Evolutionary conservation across 2,113 vertebrate species (phyloP).

Genomic region (Phaethornis superciliosus): DNA sequence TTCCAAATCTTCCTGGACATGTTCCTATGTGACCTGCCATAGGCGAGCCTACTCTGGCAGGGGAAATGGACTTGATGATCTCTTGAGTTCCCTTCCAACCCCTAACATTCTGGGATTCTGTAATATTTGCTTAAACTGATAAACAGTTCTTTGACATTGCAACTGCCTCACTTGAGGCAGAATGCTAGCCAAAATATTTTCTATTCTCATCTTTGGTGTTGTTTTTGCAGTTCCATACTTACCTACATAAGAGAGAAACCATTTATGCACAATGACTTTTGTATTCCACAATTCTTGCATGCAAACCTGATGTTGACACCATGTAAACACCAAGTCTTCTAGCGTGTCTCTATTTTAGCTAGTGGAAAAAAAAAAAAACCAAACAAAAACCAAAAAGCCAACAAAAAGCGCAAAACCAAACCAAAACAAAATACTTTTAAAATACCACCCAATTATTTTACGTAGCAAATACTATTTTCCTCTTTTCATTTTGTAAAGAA

Average conservation of each 20-base stretch:
- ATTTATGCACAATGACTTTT: background rate
- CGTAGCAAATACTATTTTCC: background rate
- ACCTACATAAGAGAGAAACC: background rate
- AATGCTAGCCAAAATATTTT: background rate
- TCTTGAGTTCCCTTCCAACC: too few relatives aligned
- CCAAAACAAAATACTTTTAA: background rate
- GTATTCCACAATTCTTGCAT: background rate
- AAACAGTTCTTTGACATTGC: background rate
- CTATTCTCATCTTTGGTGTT: background rate
- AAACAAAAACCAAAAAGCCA: too few relatives aligned
- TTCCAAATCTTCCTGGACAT: too few relatives aligned
- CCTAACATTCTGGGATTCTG: too few relatives aligned
- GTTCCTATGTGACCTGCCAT: too few relatives aligned
- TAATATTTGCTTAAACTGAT: background rate
- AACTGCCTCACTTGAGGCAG: background rate
- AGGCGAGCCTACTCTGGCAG: too few relatives aligned
- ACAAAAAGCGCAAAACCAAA: too few relatives aligned
- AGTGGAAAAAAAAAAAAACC: background rate
- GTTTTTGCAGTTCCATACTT: background rate
- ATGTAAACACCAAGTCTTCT: background rate
- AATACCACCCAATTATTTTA: background rate
- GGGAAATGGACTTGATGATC: too few relatives aligned
- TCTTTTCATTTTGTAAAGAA: background rate
- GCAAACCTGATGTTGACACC: background rate
- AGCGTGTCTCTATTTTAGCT: background rate